Base-by-base conservation (phyloP, 2,113 vertebrate genomes). In the Calyptommatus sinebrachiatus region DNA sequence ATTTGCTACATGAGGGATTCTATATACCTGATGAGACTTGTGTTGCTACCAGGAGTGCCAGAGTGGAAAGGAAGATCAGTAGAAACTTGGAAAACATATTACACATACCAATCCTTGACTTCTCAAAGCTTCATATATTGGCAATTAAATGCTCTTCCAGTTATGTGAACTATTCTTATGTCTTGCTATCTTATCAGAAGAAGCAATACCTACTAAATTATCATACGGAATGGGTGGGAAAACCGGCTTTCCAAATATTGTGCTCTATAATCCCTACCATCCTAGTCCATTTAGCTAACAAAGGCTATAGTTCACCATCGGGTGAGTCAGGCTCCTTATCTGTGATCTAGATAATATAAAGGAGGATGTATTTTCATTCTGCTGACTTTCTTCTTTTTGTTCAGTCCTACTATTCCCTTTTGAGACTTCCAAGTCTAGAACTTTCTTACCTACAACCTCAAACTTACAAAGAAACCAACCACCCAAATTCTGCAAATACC, bases 161-260 rank as follows among this genome's bases (percentile, higher is more conserved):
- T 28, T 35, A 22, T 21, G 29, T 41, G 22, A 2, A 57, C 62
- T 67, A 67, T 35, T 41, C 8, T 24, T 78, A 45, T 31, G 60
- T 2, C 76, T 62, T 68, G 63, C 78, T 69, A 81, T 76, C 70
- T 78, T 63, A 83, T 71, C 73, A 77, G 61, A 75, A 77, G 29
- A 89, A 18, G 8, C 20, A 22, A 45, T n/a, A 8, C 48, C 29
- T 41, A 76, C 76, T 74, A 31, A 4, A 71, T 50, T 82, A 76
- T 26, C 12, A 31, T 10, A 1, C 0, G 83, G 57, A 8, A 66
- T 2, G 14, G 65, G 16, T 5, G 65, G 65, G n/a, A 29, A 29
- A 66, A n/a, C n/a, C 18, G n/a, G 63, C 14, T 14, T 14, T 29
- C 65, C 65, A 66, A 28, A 29, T 66, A 11, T 22, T 66, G 61